A percentile compares a stretch with the other conserved stretches of the same genome.
These are phyloP conservation scores for Capitulum mitella DNA, from an alignment of 2,888 invertebrate genomes.

Conservation along the genomic window DNA sequence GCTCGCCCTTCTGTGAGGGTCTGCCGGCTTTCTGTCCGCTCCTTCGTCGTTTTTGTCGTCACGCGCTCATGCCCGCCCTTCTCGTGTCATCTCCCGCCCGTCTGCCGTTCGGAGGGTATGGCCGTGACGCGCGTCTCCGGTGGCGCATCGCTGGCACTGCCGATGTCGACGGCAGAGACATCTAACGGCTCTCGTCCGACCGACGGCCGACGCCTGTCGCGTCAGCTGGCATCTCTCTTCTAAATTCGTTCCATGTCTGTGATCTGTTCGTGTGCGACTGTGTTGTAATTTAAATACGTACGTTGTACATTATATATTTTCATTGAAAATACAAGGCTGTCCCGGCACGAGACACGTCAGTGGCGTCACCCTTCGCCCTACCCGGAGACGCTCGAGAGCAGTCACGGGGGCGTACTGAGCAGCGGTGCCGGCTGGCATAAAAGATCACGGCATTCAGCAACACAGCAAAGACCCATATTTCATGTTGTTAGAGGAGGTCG, in stretches of 20 bases:
- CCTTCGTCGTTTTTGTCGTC: too few relatives aligned
- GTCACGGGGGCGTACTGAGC: too few relatives aligned
- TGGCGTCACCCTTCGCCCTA: too few relatives aligned
- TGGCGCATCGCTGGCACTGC: neutral
- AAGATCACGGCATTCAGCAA: too few relatives aligned
- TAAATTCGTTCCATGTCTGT: slow-evolving; percentile 15
- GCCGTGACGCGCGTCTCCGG: neutral
- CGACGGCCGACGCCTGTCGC: neutral
- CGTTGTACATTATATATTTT: slow-evolving; percentile 16
- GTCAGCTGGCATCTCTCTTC: neutral
- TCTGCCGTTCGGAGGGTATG: too few relatives aligned
- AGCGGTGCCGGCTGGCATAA: too few relatives aligned
- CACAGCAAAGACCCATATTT: too few relatives aligned
- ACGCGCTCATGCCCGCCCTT: neutral
- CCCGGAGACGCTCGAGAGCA: too few relatives aligned
- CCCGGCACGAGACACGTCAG: too few relatives aligned
- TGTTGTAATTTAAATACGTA: slow-evolving; percentile 7
- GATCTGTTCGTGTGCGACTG: slow-evolving; percentile 7
- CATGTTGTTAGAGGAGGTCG: too few relatives aligned
- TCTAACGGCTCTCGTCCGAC: neutral
- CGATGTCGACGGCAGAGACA: neutral
- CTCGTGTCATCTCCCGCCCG: neutral
- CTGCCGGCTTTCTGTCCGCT: too few relatives aligned
- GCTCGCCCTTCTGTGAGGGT: too few relatives aligned
- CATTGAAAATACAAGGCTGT: slow-evolving; percentile 15